Conservation (phyloP, 2,888 invertebrate genomes). For the Morpho helenor region DNA sequence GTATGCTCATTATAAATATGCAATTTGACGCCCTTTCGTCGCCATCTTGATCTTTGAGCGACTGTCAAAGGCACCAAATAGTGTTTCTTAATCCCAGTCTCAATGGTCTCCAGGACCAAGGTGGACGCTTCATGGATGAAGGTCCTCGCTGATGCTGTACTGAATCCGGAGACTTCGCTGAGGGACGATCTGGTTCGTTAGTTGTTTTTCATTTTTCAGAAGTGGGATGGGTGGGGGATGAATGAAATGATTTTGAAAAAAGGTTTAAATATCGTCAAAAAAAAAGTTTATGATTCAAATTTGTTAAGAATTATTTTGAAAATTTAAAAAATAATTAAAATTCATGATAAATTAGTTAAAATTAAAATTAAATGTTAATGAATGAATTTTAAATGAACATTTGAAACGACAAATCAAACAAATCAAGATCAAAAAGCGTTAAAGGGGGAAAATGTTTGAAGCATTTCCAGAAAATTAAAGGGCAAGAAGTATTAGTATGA, state of each 20-base stretch:
- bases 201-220: constrained; percentile 27
- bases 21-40: constrained; percentile 93
- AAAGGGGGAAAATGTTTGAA: not conserved
- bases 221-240: constrained; percentile 1
- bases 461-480: constrained; percentile 22
- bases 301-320: not conserved
- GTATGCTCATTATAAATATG: constrained; percentile 97
- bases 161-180: constrained; percentile 94
- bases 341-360: not conserved
- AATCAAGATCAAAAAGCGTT: constrained; percentile 4
- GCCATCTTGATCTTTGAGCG: constrained; percentile 93
- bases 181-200: constrained; percentile 86
- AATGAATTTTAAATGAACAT: not conserved
- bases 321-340: too few relatives aligned
- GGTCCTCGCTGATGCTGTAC: constrained; percentile 93
- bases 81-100: constrained; percentile 94
- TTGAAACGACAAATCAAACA: constrained; percentile 1
- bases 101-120: constrained; percentile 92
- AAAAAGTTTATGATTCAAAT: not conserved
- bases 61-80: constrained; percentile 93
- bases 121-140: constrained; percentile 96
- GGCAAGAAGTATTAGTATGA: constrained; percentile 54
- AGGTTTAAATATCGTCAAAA: not conserved
- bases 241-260: not conserved
- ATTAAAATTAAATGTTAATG: constrained; percentile 2